phyloP scores from a whole-genome alignment of 2,888 invertebrate species.

The Rotaria macrura region DNA sequence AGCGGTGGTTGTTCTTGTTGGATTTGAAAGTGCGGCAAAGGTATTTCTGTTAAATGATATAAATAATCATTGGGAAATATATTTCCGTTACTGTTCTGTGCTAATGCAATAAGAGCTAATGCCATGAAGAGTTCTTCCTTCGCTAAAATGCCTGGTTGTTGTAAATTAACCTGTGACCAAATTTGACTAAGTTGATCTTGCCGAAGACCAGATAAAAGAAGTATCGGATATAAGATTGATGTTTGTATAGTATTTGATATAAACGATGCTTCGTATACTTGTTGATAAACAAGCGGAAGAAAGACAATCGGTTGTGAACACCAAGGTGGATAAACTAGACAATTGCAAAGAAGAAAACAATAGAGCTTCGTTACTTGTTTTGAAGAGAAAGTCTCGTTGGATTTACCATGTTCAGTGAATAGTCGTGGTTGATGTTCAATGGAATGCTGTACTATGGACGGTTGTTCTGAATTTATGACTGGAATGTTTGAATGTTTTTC shows the following conservation, averaged over 20 bases:
- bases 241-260: conserved; percentile 41
- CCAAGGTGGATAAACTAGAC: neutral
- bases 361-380: neutral
- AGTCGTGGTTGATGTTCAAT: neutral
- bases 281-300: conserved; percentile 1
- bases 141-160: conserved; percentile 50
- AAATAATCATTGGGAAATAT: neutral
- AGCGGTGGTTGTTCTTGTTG: neutral
- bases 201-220: conserved; percentile 50
- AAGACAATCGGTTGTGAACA: neutral
- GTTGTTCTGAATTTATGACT: neutral
- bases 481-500: neutral
- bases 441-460: neutral
- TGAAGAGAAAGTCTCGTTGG: neutral
- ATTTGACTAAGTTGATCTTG: conserved; percentile 50
- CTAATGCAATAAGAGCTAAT: conserved; percentile 52
- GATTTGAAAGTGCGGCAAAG: neutral
- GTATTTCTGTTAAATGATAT: neutral
- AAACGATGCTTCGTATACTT: conserved; percentile 6
- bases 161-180: conserved; percentile 51
- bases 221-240: conserved; percentile 50
- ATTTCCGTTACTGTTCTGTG: conserved; percentile 46
- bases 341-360: neutral
- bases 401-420: neutral
- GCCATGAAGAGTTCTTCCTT: conserved; percentile 51